Conservation (phyloP, 2,888 invertebrate species). For the Lepidochrysops patricia region DNA sequence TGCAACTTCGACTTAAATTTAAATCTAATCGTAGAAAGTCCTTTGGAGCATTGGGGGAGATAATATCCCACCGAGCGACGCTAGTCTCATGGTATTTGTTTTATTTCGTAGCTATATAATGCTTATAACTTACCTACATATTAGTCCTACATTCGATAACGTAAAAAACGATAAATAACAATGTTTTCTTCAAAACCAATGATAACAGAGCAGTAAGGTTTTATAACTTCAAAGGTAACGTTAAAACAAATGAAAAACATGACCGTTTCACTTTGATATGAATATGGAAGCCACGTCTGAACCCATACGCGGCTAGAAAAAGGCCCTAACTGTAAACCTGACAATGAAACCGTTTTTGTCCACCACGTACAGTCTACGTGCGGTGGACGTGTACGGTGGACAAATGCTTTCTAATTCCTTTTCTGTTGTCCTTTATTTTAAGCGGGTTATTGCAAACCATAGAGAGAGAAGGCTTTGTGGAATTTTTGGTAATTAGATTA, state of each 20-base stretch:
- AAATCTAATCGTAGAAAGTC: too few relatives aligned
- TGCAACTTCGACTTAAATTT: too few relatives aligned
- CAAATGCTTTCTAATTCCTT: constrained; percentile 32
- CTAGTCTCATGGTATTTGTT: too few relatives aligned
- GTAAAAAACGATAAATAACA: too few relatives aligned
- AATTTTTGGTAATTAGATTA: too few relatives aligned
- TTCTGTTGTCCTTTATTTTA: constrained; percentile 3
- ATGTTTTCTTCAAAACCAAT: too few relatives aligned
- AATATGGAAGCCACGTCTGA: constrained; percentile 57
- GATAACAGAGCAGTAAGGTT: too few relatives aligned
- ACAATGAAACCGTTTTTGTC: constrained; percentile 57
- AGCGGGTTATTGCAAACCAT: neutral
- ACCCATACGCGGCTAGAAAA: constrained; percentile 48
- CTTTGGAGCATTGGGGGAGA: too few relatives aligned
- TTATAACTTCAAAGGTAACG: neutral
- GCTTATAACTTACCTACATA: too few relatives aligned
- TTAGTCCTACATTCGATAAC: too few relatives aligned
- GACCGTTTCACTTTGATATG: constrained; percentile 54
- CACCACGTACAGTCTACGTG: constrained; percentile 61
- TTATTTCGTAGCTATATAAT: too few relatives aligned
- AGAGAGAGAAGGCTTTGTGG: neutral
- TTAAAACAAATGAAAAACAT: constrained; percentile 8
- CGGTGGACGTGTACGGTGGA: constrained; percentile 37
- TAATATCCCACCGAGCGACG: too few relatives aligned
- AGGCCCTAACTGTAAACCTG: constrained; percentile 65